Evolutionary conservation across 2,888 invertebrate species (phyloP).

Genomic region (Stictocephala bisonia): DNA sequence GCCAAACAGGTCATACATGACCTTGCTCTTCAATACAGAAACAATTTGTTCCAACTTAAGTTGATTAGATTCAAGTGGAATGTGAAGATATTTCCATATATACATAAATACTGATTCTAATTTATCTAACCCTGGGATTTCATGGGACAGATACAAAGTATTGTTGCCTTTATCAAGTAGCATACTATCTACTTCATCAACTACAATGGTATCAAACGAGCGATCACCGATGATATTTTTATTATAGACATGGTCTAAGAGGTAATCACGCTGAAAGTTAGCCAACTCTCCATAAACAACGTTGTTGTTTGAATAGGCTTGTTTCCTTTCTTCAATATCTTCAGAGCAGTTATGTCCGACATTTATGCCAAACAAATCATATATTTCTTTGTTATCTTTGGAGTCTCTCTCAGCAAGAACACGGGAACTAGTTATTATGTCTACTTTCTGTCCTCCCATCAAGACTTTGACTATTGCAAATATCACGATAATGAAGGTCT

Average conservation of each 20-base stretch:
- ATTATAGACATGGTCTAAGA: conserved; percentile 62
- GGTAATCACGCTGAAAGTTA: conserved; percentile 62
- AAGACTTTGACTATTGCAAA: conserved; percentile 61
- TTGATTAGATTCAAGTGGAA: too few relatives aligned
- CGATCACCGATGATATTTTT: conserved; percentile 60
- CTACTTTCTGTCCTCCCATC: conserved; percentile 58
- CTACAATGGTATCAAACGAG: conserved; percentile 60
- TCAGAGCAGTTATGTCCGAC: conserved; percentile 59
- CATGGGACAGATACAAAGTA: conserved; percentile 63
- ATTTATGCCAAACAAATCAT: conserved; percentile 59
- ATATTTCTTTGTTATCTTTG: conserved; percentile 55
- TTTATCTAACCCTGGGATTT: conserved; percentile 62
- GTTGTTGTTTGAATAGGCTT: conserved; percentile 55
- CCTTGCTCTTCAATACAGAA: too few relatives aligned
- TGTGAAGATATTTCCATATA: too few relatives aligned
- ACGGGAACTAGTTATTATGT: conserved; percentile 62
- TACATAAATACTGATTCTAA: conserved; percentile 62
- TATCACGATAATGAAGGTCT: conserved; percentile 62
- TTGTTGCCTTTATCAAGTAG: conserved; percentile 64
- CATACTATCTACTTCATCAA: conserved; percentile 66
- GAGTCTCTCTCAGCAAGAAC: conserved; percentile 62
- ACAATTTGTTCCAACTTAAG: too few relatives aligned
- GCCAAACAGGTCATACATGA: too few relatives aligned
- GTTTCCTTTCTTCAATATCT: conserved; percentile 54
- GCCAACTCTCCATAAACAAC: conserved; percentile 63